phyloP scores from a whole-genome alignment of 2,888 invertebrate genomes.

The Diarsia mendica region DNA sequence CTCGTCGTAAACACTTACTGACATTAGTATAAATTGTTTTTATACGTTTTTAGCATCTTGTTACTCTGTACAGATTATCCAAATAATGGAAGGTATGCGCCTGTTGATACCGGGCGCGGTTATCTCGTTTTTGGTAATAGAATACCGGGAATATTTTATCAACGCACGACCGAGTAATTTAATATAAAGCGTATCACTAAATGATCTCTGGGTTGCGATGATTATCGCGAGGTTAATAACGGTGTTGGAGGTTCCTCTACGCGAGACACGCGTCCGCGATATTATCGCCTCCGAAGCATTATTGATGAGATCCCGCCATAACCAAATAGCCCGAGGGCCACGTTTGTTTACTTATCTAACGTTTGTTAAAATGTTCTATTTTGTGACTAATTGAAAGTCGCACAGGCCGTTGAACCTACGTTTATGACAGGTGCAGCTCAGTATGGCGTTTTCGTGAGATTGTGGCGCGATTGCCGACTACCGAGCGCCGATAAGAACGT shows the following conservation, averaged over 20 bases:
- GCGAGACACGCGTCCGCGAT: constrained; percentile 88
- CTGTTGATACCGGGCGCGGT: constrained; percentile 83
- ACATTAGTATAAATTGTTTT: constrained; percentile 68
- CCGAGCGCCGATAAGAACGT: constrained; percentile 81
- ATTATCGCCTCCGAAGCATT: constrained; percentile 87
- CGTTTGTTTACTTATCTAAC: constrained; percentile 88
- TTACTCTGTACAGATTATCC: constrained; percentile 57
- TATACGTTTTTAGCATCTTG: constrained; percentile 57
- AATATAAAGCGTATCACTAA: constrained; percentile 90
- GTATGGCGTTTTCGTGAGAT: constrained; percentile 89
- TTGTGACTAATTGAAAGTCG: constrained; percentile 85
- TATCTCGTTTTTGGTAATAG: constrained; percentile 89
- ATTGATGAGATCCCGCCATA: constrained; percentile 88
- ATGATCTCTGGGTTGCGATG: constrained; percentile 88
- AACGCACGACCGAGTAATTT: constrained; percentile 90
- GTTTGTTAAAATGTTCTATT: constrained; percentile 81
- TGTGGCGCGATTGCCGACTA: constrained; percentile 84
- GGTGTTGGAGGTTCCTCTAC: constrained; percentile 87
- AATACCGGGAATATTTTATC: constrained; percentile 89
- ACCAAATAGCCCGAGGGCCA: constrained; percentile 88
- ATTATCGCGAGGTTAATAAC: constrained; percentile 89
- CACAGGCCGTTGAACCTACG: constrained; percentile 78
- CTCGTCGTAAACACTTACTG: constrained; percentile 71
- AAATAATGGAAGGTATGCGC: constrained; percentile 69
- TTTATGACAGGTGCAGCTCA: constrained; percentile 88